Conservation (phyloP, 2,113 vertebrate species). For the Crypturellus undulatus region DNA sequence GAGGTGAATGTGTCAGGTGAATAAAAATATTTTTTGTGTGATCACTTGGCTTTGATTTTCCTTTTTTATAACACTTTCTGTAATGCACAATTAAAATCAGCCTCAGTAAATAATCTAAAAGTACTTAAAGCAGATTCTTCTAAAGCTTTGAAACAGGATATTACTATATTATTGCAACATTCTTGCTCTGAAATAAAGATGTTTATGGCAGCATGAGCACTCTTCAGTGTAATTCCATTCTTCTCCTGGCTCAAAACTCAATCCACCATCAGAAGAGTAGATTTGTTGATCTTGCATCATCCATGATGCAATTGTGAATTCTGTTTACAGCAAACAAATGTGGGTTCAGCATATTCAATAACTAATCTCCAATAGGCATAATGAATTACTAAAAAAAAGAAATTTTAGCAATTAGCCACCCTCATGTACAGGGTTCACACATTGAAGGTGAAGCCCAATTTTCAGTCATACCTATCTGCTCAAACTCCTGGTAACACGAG, state of each 20-base stretch:
- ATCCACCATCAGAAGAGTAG: not conserved
- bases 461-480: no score
- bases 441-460: no score
- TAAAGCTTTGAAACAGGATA: not conserved
- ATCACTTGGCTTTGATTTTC: not conserved
- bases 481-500: no score
- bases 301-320: no score
- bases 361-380: not conserved
- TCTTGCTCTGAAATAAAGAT: not conserved
- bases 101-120: not conserved
- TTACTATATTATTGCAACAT: not conserved
- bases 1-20: not conserved
- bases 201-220: not conserved
- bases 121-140: not conserved
- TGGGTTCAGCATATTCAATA: no score
- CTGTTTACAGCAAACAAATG: not conserved
- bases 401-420: not conserved
- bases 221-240: not conserved
- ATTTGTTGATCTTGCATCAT: not conserved
- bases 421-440: no score
- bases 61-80: not conserved
- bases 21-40: not conserved
- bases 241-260: not conserved
- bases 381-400: not conserved
- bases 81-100: not conserved